These are phyloP conservation scores for Bombylius major DNA, from an alignment of 2,888 invertebrate species.

Conservation along the genomic window DNA sequence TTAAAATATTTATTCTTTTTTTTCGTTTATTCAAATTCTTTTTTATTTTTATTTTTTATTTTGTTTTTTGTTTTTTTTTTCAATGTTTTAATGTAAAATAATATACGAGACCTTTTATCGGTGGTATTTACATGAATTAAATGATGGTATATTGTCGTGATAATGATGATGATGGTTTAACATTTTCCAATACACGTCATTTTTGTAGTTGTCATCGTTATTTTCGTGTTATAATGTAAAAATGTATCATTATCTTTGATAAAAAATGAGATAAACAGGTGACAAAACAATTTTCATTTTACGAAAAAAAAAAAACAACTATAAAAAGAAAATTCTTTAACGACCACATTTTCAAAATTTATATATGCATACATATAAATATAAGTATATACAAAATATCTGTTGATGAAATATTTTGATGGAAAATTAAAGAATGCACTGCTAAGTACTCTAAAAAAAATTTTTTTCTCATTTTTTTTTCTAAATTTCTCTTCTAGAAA, in stretches of 20 bases:
- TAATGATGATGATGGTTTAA: too few relatives aligned
- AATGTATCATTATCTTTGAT: background rate
- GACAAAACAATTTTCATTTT: constrained; percentile 13
- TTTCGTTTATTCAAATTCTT: background rate
- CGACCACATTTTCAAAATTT: constrained; percentile 1
- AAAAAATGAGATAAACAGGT: constrained; percentile 14
- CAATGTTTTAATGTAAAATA: background rate
- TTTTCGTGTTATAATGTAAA: too few relatives aligned
- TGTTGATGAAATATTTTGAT: background rate
- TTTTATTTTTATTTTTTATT: too few relatives aligned
- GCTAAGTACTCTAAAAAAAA: background rate
- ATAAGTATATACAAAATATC: background rate
- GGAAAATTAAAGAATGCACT: background rate
- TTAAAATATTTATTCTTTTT: too few relatives aligned
- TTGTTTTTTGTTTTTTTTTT: background rate
- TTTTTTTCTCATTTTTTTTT: too few relatives aligned
- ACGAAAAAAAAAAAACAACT: too few relatives aligned
- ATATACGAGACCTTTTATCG: background rate
- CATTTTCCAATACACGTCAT: too few relatives aligned
- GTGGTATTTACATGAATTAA: background rate
- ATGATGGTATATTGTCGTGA: too few relatives aligned
- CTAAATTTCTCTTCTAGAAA: too few relatives aligned
- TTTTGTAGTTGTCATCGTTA: too few relatives aligned
- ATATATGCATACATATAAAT: background rate
- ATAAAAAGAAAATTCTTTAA: constrained; percentile 5